A percentile compares a stretch with the other conserved stretches of the same genome.
These are phyloP conservation scores for Ptychadena robeensis DNA, from an alignment of 2,797 vertebrate species.

Conservation along the genomic window DNA sequence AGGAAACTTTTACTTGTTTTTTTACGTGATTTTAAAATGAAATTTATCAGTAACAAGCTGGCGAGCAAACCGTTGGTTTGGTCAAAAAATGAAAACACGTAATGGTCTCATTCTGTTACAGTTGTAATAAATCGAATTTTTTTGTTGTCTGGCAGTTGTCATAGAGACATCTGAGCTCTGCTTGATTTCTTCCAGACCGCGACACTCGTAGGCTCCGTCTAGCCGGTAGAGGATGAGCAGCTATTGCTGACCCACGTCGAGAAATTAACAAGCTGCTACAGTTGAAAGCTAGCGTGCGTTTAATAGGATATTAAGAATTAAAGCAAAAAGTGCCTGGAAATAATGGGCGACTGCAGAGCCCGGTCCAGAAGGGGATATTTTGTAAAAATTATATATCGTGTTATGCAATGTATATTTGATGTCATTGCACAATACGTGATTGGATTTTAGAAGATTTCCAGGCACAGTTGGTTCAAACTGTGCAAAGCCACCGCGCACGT, in stretches of 20 bases:
- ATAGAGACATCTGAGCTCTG: conserved; percentile 17
- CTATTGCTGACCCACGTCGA: conserved; percentile 20
- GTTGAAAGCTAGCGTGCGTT: background rate
- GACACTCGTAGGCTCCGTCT: background rate
- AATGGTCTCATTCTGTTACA: background rate
- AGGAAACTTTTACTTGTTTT: too few relatives aligned
- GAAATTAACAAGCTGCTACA: conserved; percentile 40
- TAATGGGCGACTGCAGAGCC: background rate
- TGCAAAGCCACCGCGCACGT: background rate
- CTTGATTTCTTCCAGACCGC: conserved; percentile 14
- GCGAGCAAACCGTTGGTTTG: background rate
- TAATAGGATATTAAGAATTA: background rate
- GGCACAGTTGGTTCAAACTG: background rate
- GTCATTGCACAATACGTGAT: background rate
- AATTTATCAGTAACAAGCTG: too few relatives aligned
- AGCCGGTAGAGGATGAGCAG: conserved; percentile 7
- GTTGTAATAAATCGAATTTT: background rate
- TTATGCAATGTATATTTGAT: conserved; percentile 25
- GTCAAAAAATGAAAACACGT: background rate
- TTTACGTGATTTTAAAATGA: too few relatives aligned
- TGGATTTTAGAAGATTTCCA: background rate
- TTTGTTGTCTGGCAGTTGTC: conserved; percentile 24
- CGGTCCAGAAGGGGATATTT: conserved; percentile 2
- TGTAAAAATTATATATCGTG: conserved; percentile 9
- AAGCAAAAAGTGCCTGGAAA: conserved; percentile 1